These are phyloP conservation scores for Sclerurus mexicanus DNA, from an alignment of 2,113 vertebrate genomes.

Conservation along the genomic window DNA sequence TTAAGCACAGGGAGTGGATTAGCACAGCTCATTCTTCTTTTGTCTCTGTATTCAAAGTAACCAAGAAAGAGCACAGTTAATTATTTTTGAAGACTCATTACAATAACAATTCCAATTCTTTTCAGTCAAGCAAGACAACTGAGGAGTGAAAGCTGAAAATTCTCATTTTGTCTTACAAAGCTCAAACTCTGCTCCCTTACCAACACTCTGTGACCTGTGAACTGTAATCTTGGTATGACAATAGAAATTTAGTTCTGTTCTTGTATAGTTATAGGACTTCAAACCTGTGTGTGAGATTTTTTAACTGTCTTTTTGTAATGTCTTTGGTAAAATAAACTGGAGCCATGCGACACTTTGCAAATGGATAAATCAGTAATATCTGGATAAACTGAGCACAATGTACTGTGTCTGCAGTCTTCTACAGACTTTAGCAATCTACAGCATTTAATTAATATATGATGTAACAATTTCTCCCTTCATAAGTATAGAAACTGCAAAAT, in stretches of 20 bases:
- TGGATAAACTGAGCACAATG: background rate
- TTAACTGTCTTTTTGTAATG: background rate
- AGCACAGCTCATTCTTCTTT: background rate
- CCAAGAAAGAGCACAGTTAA: background rate
- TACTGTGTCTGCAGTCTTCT: background rate
- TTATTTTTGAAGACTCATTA: slow-evolving; percentile 33
- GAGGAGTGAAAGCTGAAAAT: background rate
- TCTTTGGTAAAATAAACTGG: background rate
- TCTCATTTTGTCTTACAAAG: background rate
- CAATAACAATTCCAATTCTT: background rate
- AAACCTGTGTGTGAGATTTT: background rate
- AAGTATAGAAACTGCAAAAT: background rate
- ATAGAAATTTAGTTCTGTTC: background rate
- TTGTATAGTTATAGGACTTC: background rate
- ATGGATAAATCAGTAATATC: background rate
- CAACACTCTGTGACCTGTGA: background rate
- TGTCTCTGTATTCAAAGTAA: background rate
- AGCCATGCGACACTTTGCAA: background rate
- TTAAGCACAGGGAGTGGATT: background rate
- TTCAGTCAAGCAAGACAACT: background rate
- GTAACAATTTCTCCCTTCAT: background rate
- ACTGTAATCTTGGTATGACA: background rate
- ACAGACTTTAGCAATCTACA: background rate
- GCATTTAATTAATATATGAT: background rate
- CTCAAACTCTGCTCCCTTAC: background rate